phyloP scores from a whole-genome alignment of 2,797 vertebrate species.

The Leuciscus waleckii region DNA sequence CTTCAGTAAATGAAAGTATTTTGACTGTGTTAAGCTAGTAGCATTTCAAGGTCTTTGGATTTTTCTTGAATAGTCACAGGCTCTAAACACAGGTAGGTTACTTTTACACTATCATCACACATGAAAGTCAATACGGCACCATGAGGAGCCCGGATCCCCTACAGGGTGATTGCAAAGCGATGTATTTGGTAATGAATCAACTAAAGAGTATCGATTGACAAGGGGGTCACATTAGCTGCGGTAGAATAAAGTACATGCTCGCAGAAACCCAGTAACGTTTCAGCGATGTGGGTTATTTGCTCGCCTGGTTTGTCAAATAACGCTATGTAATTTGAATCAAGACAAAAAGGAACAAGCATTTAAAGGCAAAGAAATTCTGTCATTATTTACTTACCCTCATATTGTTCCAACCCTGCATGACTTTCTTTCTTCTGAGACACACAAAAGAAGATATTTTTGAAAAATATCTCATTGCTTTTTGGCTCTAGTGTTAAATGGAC shows the following conservation, averaged over 20 bases:
- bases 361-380: not conserved
- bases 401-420: too few species aligned
- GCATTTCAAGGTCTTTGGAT: not conserved
- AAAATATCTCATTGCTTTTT: not conserved
- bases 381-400: not conserved
- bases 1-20: constrained; percentile 38
- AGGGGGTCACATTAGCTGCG: constrained; percentile 73
- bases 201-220: constrained; percentile 80
- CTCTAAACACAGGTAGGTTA: constrained; percentile 11
- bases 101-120: constrained; percentile 68
- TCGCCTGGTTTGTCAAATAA: constrained; percentile 23
- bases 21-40: constrained; percentile 21
- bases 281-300: constrained; percentile 14
- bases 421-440: not conserved
- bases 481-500: not conserved
- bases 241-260: constrained; percentile 65
- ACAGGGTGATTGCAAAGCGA: constrained; percentile 80
- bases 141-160: constrained; percentile 71
- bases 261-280: constrained; percentile 58
- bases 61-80: constrained; percentile 56
- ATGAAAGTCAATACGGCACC: constrained; percentile 74
- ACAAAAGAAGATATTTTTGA: not conserved
- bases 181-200: constrained; percentile 83
- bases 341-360: not conserved
- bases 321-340: not conserved